Evolutionary conservation across 2,113 vertebrate genomes (phyloP), one percentile per base, ranked within the genome.

Genomic region (Columbina picui): DNA sequence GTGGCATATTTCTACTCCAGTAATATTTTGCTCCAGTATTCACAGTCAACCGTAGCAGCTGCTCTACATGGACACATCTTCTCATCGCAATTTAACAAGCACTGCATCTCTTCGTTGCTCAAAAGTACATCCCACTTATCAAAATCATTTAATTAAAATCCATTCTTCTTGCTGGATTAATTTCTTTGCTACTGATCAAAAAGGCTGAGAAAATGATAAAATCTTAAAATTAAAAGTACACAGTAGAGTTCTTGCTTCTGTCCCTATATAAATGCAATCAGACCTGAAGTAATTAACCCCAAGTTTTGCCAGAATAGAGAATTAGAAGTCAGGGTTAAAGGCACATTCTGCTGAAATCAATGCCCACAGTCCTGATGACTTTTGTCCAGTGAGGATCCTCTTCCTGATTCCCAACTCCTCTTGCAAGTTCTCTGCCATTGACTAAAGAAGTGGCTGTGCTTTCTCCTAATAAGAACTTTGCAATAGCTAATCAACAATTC

Each of bases 101-200:
- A 73, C 38, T 56, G 29, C 47, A 89, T 67, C 17, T 7, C 34
- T 25, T 92, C 5, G 7, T 47, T 88, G 67, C 15, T 70, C 32
- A 67, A 59, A 90, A 84, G 23, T 75, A 56, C 55, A 94, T 84
- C 25, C 21, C n/a, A 55, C 50, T 88, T 90, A 83, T 38, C 75
- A 57, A 94, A 93, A 89, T 39, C 1, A 65, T 92, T 84, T 94
- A 84, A 94, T 92, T 93, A 90, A 94, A 81, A 12, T 1, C 17
- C 17, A 27, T 92, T 94, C 36, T 97, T 88, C 65, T 93, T 38
- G 50, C 1, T 84, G 60, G 38, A 87, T 84, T 92, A 73, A 86
- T 86, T 94, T 94, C 49, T 75, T 57, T 95, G 69, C 60, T 64
- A 45, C 60, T 78, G 52, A 92, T 87, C 76, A 82, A 71, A 88